phyloP scores from a whole-genome alignment of 35 echinoderm and acorn worm genomes.

The Nesometra sesokonis region DNA sequence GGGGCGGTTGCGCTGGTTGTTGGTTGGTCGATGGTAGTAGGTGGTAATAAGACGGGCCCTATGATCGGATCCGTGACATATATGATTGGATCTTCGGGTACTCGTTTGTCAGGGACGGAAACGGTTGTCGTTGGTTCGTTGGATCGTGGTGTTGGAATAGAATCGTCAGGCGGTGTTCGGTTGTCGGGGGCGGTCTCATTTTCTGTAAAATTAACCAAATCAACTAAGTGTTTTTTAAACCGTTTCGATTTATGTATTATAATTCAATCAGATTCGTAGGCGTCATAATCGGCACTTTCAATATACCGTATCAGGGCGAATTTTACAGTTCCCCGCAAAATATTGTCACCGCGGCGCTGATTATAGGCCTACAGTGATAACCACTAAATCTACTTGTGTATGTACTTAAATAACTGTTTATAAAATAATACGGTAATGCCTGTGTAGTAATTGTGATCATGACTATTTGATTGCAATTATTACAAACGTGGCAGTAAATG shows the following conservation, averaged over 20 bases:
- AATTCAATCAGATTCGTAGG: too few species aligned
- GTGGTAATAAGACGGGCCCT: background rate
- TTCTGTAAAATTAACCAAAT: constrained; percentile 1
- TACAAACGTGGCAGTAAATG: too few species aligned
- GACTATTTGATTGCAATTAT: too few species aligned
- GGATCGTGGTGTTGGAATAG: background rate
- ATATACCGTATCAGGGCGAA: too few species aligned
- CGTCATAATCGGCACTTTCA: too few species aligned
- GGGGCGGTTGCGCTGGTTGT: background rate
- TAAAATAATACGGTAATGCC: too few species aligned
- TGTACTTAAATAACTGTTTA: too few species aligned
- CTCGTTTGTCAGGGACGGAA: background rate
- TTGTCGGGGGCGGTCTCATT: background rate
- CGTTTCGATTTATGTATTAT: background rate
- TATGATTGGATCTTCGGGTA: background rate
- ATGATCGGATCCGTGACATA: background rate
- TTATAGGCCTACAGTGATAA: too few species aligned
- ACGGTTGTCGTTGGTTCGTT: background rate
- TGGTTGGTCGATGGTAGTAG: background rate
- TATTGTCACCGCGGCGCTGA: too few species aligned
- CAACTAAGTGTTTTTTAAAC: background rate
- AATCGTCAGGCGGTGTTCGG: background rate
- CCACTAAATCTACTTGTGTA: too few species aligned
- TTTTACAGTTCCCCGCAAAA: too few species aligned
- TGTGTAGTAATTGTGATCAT: too few species aligned